These are phyloP conservation scores for Tinea trinotella DNA, from an alignment of 2,888 invertebrate species.

Conservation along the genomic window DNA sequence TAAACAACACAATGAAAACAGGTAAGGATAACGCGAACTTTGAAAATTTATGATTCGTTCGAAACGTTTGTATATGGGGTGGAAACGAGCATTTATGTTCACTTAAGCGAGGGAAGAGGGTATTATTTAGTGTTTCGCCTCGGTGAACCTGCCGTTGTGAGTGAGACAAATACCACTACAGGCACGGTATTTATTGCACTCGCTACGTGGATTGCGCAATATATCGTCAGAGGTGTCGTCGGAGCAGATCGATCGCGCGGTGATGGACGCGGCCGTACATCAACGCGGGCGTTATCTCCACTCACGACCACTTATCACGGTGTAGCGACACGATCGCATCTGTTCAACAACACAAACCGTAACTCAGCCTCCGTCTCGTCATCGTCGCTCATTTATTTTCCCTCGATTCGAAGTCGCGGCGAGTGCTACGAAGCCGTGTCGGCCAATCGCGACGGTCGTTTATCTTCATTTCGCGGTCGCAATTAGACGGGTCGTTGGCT, in stretches of 20 bases:
- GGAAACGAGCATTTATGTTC: slow-evolving; percentile 72
- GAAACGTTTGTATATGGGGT: slow-evolving; percentile 71
- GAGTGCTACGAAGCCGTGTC: slow-evolving; percentile 42
- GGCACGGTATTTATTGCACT: slow-evolving; percentile 68
- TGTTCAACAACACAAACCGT: not conserved
- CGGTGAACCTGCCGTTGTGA: slow-evolving; percentile 68
- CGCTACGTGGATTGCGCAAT: slow-evolving; percentile 69
- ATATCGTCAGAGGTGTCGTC: slow-evolving; percentile 68
- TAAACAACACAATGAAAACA: slow-evolving; percentile 16
- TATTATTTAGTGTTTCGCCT: slow-evolving; percentile 72
- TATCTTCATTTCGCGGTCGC: slow-evolving; percentile 79
- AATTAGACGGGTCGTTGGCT: slow-evolving; percentile 80
- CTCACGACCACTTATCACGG: slow-evolving; percentile 64
- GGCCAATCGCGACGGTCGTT: slow-evolving; percentile 77
- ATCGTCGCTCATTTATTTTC: slow-evolving; percentile 45
- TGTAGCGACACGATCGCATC: not conserved
- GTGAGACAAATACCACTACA: slow-evolving; percentile 67
- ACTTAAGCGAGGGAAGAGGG: slow-evolving; percentile 72
- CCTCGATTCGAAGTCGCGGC: slow-evolving; percentile 29
- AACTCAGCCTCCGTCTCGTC: slow-evolving; percentile 20
- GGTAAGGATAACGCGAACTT: slow-evolving; percentile 38
- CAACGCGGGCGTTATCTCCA: slow-evolving; percentile 65
- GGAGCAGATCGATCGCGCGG: slow-evolving; percentile 57
- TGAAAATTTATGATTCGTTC: slow-evolving; percentile 69
- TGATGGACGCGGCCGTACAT: slow-evolving; percentile 65